These are phyloP conservation scores for Craterocephalus amniculus DNA, from an alignment of 2,797 vertebrate genomes.

Conservation along the genomic window DNA sequence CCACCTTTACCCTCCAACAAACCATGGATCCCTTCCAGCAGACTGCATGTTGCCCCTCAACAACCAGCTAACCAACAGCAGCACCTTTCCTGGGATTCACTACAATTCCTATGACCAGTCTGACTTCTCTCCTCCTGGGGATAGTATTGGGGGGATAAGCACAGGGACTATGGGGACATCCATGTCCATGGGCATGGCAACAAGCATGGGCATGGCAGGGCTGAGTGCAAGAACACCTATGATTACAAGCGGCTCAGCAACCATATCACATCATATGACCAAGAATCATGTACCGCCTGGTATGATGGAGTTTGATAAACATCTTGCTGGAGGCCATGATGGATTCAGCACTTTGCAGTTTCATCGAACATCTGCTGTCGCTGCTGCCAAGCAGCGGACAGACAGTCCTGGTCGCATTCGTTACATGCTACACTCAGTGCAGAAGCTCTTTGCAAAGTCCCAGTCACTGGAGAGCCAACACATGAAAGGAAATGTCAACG, in stretches of 20 bases:
- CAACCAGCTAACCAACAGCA: constrained; percentile 96
- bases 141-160: constrained; percentile 92
- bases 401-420: constrained; percentile 98
- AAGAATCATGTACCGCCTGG: constrained; percentile 92
- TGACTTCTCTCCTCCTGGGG: constrained; percentile 86
- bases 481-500: constrained; percentile 90
- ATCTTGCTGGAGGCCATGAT: constrained; percentile 91
- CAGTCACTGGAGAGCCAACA: constrained; percentile 93
- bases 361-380: constrained; percentile 86
- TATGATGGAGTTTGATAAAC: constrained; percentile 96
- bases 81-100: constrained; percentile 96
- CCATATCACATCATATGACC: constrained; percentile 82
- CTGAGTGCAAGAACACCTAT: constrained; percentile 77
- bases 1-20: constrained; percentile 82
- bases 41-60: constrained; percentile 94
- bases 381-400: constrained; percentile 87
- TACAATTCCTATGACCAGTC: constrained; percentile 94
- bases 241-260: constrained; percentile 85
- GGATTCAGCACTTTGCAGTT: constrained; percentile 99
- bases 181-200: constrained; percentile 80
- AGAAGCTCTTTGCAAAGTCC: constrained; percentile 98
- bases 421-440: constrained; percentile 96
- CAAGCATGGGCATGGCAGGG: constrained; percentile 74
- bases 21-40: constrained; percentile 84
- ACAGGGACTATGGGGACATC: constrained; percentile 84